These are phyloP conservation scores for Drosophila borealis DNA, from an alignment of 2,888 invertebrate species.

Conservation along the genomic window DNA sequence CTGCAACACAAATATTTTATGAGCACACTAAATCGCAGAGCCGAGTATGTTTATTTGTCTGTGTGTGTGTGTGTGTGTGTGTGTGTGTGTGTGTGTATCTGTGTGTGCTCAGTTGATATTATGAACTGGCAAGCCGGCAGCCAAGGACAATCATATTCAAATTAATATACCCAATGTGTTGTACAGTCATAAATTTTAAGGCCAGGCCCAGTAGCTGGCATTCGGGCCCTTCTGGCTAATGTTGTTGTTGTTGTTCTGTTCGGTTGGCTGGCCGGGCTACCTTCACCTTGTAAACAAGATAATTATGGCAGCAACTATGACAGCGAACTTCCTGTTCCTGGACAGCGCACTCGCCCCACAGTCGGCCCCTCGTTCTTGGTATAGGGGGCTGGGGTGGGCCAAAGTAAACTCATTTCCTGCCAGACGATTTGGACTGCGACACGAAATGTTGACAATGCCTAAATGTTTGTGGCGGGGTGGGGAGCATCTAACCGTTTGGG, in stretches of 20 bases:
- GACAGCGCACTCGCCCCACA: constrained; percentile 17
- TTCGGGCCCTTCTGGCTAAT: constrained; percentile 5
- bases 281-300: constrained; percentile 82
- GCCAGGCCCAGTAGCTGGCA: constrained; percentile 34
- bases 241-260: constrained; percentile 32
- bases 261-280: constrained; percentile 49
- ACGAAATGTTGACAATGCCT: constrained; percentile 75
- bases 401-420: constrained; percentile 79
- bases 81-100: constrained; percentile 33
- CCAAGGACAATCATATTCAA: constrained; percentile 80
- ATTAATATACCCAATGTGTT: constrained; percentile 82
- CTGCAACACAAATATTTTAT: constrained; percentile 77
- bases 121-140: constrained; percentile 69
- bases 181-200: constrained; percentile 75
- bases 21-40: constrained; percentile 53
- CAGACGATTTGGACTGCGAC: constrained; percentile 70
- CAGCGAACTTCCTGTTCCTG: constrained; percentile 76
- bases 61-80: constrained; percentile 38
- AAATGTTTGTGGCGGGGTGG: constrained; percentile 40
- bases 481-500: constrained; percentile 31
- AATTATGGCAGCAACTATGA: constrained; percentile 81
- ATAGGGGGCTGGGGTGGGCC: constrained; percentile 36
- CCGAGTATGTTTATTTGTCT: constrained; percentile 18
- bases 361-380: background rate
- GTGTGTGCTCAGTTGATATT: constrained; percentile 60